Base-by-base conservation (phyloP, 2,113 vertebrate genomes). In the Leuciscus idus region DNA sequence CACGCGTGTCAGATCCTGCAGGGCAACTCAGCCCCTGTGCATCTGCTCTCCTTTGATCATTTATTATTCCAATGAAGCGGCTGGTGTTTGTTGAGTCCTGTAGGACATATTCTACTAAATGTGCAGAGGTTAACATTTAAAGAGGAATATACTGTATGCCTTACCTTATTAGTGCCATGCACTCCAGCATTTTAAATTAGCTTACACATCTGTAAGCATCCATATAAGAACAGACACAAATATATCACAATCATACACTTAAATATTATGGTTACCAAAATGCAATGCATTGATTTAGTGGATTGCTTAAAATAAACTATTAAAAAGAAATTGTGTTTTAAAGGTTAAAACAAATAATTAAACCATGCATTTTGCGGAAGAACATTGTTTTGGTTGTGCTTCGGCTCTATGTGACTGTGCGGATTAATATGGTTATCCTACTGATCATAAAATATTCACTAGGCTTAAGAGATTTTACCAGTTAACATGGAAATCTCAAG, bases 1-100 rank as follows among this genome's bases (percentile, higher is more conserved):
- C 36, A 82, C 78, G 81, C 89, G 76, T 73, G 66, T 77, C 59
- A 83, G 30, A 73, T 88, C 89, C 92, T 85, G 46, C 89, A 48
- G 82, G 85, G 70, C 77, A 83, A 59, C 79, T 87, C 85, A 87
- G 81, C 84, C 66, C 73, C 8, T 26, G n/a, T 52, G 76, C 61
- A 19, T 84, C 43, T 84, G 48, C 52, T 55, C 28, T 70, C 55
- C 28, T 50, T 84, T 6, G 28, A 52, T 48, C 84, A 48, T 88
- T 85, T 68, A 30, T 85, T 88, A 75, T 85, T 77, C 82, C 76
- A 39, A 46, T 81, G 77, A 88, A 75, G 83, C 50, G 61, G 21
- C 57, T 39, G 21, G 61, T 52, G 23, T 72, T 59, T 50, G 55
- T 50, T 15, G 64, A 13, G 11, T 61, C 66, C 85, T 59, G 19